phyloP scores from a whole-genome alignment of 1,140 invertebrate genomes.

The Hylyphantes graminicola region DNA sequence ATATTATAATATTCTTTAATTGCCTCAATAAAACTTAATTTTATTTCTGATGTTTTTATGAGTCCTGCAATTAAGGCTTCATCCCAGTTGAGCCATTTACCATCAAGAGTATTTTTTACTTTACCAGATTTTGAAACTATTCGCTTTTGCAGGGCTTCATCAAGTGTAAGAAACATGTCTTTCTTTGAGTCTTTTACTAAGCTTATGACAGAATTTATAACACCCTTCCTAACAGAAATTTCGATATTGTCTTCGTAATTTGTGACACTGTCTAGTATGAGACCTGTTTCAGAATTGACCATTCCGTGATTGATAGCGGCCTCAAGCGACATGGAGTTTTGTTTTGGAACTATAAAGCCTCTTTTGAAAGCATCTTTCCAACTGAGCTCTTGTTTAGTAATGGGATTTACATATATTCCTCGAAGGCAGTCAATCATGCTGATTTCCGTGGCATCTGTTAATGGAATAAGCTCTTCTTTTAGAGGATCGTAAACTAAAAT shows the following conservation, averaged over 20 bases:
- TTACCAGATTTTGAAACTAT: conserved; percentile 67
- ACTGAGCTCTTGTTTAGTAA: conserved; percentile 76
- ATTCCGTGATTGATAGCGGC: conserved; percentile 78
- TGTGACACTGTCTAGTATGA: conserved; percentile 78
- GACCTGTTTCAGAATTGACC: conserved; percentile 78
- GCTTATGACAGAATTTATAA: conserved; percentile 86
- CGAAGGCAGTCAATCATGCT: conserved; percentile 65
- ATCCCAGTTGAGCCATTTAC: conserved; percentile 75
- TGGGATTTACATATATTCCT: conserved; percentile 71
- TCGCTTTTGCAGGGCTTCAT: conserved; percentile 67
- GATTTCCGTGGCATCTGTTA: conserved; percentile 72
- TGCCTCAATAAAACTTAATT: conserved; percentile 78
- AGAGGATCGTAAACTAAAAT: conserved; percentile 80
- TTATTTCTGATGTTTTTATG: conserved; percentile 77
- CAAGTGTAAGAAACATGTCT: conserved; percentile 72
- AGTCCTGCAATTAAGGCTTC: conserved; percentile 77
- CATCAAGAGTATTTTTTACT: conserved; percentile 69
- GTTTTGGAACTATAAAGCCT: conserved; percentile 75
- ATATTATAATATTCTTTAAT: conserved; percentile 84
- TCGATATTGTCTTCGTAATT: conserved; percentile 77
- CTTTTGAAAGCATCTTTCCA: conserved; percentile 78
- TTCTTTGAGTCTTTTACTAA: conserved; percentile 81
- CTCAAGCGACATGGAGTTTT: conserved; percentile 79
- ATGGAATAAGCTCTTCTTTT: conserved; percentile 78
- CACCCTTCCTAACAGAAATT: conserved; percentile 81